Conservation (phyloP, 2,888 invertebrate species). For the Agrotis ipsilon region DNA sequence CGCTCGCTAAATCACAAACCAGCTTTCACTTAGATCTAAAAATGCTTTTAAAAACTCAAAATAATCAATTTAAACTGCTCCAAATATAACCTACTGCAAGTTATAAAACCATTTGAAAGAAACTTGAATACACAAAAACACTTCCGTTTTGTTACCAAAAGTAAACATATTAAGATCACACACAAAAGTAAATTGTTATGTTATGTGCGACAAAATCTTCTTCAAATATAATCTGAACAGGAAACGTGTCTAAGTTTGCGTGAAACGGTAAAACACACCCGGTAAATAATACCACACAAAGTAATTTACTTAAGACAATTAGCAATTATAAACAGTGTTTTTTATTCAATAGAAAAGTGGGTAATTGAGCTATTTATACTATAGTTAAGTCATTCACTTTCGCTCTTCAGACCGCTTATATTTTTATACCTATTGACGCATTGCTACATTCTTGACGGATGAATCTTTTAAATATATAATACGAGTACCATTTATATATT, state of each 20-base stretch:
- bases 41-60: neutral
- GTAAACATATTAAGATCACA: neutral
- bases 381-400: constrained; percentile 46
- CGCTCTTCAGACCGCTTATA: constrained; percentile 35
- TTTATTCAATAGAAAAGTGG: constrained; percentile 18
- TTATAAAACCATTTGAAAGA: neutral
- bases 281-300: constrained; percentile 12
- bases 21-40: neutral
- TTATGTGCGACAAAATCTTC: constrained; percentile 2
- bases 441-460: constrained; percentile 14
- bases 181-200: constrained; percentile 23
- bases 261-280: constrained; percentile 20
- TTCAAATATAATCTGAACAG: constrained; percentile 18
- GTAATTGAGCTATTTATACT: constrained; percentile 32
- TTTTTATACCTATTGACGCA: constrained; percentile 10
- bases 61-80: neutral
- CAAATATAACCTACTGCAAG: neutral
- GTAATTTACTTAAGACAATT: constrained; percentile 28
- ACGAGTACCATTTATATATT: constrained; percentile 22
- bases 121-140: neutral
- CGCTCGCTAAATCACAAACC: neutral
- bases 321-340: constrained; percentile 26
- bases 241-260: constrained; percentile 25
- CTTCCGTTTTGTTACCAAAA: constrained; percentile 9
- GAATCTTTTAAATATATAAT: constrained; percentile 25